These are phyloP conservation scores for Colius striatus DNA, from an alignment of 2,113 vertebrate genomes.

Conservation along the genomic window DNA sequence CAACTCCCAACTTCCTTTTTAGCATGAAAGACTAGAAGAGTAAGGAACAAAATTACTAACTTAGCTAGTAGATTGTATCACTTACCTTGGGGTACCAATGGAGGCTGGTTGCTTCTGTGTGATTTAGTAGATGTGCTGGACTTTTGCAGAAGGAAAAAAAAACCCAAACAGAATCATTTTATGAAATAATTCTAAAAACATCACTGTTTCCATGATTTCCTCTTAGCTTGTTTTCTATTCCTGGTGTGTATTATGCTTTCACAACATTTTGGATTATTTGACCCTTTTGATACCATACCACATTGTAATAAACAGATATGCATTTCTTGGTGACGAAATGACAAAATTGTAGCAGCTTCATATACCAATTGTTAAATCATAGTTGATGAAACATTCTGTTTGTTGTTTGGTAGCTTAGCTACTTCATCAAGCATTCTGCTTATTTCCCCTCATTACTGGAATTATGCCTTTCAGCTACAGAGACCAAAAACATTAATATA, in stretches of 20 bases:
- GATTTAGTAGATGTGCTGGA: background rate
- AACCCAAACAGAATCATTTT: background rate
- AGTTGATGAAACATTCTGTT: slow-evolving; percentile 66
- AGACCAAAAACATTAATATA: slow-evolving; percentile 62
- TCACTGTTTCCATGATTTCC: background rate
- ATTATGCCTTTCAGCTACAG: slow-evolving; percentile 64
- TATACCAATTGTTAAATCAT: background rate
- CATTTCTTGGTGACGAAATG: background rate
- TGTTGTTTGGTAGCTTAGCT: slow-evolving; percentile 59
- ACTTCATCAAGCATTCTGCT: slow-evolving; percentile 70
- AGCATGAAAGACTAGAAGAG: background rate
- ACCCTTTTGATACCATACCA: background rate
- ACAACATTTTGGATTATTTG: background rate
- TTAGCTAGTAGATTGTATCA: background rate
- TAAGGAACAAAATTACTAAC: background rate
- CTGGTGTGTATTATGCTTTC: background rate
- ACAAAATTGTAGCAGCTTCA: slow-evolving; percentile 28
- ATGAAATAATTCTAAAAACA: background rate
- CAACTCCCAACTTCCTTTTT: background rate
- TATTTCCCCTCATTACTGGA: slow-evolving; percentile 69
- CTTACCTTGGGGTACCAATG: background rate
- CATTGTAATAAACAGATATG: background rate
- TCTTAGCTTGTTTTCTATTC: background rate
- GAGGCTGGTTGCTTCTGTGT: background rate
- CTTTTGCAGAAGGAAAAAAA: background rate